phyloP scores from a whole-genome alignment of 35 echinoderm and acorn worm species.

The Patiria miniata region DNA sequence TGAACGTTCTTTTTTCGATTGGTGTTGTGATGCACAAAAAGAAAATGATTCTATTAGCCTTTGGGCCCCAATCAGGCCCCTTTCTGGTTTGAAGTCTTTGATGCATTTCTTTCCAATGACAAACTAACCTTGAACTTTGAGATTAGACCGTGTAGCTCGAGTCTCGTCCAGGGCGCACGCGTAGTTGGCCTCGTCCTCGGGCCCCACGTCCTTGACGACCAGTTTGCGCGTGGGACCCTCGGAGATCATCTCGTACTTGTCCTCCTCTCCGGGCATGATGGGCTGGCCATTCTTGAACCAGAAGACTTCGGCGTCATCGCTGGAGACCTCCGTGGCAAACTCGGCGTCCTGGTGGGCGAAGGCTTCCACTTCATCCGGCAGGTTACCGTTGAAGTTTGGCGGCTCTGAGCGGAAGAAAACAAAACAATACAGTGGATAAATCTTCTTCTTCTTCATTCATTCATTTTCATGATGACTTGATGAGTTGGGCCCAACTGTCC shows the following conservation, averaged over 20 bases:
- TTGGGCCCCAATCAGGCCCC: too few species aligned
- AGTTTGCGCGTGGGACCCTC: constrained; percentile 83
- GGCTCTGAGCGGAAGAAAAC: constrained; percentile 58
- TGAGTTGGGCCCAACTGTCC: too few species aligned
- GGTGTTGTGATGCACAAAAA: too few species aligned
- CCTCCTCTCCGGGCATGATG: constrained; percentile 46
- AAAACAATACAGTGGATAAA: background rate
- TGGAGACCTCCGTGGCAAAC: constrained; percentile 64
- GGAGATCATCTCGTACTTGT: constrained; percentile 78
- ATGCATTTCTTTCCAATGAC: background rate
- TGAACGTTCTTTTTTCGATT: too few species aligned
- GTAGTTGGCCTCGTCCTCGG: constrained; percentile 80
- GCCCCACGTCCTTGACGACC: constrained; percentile 68
- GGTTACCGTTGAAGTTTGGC: constrained; percentile 64
- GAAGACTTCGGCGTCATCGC: constrained; percentile 66
- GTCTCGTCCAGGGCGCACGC: constrained; percentile 86
- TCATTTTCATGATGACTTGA: too few species aligned
- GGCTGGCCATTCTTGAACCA: constrained; percentile 91
- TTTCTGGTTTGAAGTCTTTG: too few species aligned
- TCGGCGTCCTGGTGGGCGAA: constrained; percentile 80
- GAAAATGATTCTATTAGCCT: too few species aligned
- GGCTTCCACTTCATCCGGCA: constrained; percentile 59
- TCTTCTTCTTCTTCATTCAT: too few species aligned
- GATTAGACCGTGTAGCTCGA: constrained; percentile 58
- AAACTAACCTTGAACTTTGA: constrained; percentile 79